phyloP scores from a whole-genome alignment of 2,113 vertebrate species.

The Petrocephalus zakoni region DNA sequence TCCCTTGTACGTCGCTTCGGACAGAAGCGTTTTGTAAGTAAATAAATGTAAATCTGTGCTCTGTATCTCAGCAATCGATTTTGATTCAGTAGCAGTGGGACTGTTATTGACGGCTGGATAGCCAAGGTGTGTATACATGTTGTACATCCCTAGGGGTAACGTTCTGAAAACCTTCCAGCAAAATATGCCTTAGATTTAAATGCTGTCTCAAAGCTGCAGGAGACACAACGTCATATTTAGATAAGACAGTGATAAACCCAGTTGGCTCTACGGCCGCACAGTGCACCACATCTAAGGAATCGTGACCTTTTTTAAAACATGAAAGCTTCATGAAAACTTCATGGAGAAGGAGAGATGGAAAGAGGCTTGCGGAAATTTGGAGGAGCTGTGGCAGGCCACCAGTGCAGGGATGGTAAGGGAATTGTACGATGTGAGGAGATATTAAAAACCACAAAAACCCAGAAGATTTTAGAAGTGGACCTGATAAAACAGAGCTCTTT shows the following conservation, averaged over 20 bases:
- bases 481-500: neutral
- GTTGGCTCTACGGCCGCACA: neutral
- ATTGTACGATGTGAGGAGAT: neutral
- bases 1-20: neutral
- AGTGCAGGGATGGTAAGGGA: neutral
- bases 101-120: neutral
- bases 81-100: neutral
- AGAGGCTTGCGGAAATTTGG: neutral
- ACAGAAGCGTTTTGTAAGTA: neutral
- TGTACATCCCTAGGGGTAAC: neutral
- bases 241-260: conserved; percentile 87
- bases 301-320: neutral
- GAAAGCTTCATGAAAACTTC: neutral
- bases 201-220: conserved; percentile 79
- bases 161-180: neutral
- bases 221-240: conserved; percentile 94
- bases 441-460: neutral
- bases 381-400: neutral
- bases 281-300: neutral
- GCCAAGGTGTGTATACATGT: neutral
- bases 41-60: neutral
- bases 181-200: neutral
- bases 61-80: neutral
- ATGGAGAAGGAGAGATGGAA: neutral
- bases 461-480: neutral